phyloP scores from a whole-genome alignment of 2,113 vertebrate species.

The human (Homo sapiens) region GRCh38 chr17:53704501-53705000 shows the following conservation, averaged over 20 bases:
- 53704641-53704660: background rate
- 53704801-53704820: background rate
- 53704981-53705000: background rate
- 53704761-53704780: background rate
- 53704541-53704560: background rate
- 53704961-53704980: background rate
- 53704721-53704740: background rate
- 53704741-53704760: background rate
- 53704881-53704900: no score
- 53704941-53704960: background rate
- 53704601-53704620: rapidly evolving
- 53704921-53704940: background rate
- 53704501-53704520: background rate
- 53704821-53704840: background rate
- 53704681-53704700: background rate
- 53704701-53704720: background rate
- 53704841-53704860: background rate
- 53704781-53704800: background rate
- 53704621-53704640: background rate
- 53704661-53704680: background rate
- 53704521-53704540: background rate
- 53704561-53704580: background rate
- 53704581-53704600: background rate
- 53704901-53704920: background rate
- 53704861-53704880: background rate